Evolutionary conservation across 2,888 invertebrate genomes (phyloP).

Genomic region (Melipona bicolor): DNA sequence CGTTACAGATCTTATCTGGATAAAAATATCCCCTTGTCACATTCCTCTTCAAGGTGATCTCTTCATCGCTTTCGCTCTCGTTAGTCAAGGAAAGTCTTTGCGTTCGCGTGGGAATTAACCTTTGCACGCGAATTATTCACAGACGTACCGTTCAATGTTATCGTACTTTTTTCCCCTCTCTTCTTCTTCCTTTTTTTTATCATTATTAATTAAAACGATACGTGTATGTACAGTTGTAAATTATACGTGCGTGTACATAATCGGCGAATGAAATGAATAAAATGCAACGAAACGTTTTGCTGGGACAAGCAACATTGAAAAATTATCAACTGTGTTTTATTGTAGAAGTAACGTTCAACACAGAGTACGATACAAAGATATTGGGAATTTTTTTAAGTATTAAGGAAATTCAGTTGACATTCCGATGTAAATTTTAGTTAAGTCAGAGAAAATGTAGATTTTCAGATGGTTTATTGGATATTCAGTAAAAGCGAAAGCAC

Average conservation of each 20-base stretch:
- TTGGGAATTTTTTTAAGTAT: background rate
- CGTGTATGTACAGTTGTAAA: constrained; percentile 34
- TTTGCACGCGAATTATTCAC: constrained; percentile 15
- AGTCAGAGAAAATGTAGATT: no score
- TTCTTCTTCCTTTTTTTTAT: background rate
- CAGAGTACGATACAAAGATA: no score
- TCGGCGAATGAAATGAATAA: constrained; percentile 9
- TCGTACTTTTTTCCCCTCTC: background rate
- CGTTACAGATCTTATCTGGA: constrained; percentile 43
- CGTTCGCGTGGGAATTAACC: constrained; percentile 17
- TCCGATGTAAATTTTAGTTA: background rate
- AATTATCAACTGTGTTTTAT: background rate
- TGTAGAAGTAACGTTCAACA: background rate
- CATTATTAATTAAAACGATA: constrained; percentile 9
- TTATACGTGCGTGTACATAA: constrained; percentile 29
- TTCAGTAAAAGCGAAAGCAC: no score
- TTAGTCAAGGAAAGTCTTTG: constrained; percentile 32
- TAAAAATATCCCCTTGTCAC: constrained; percentile 39
- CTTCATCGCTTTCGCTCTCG: constrained; percentile 42
- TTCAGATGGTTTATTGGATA: no score
- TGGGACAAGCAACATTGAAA: background rate
- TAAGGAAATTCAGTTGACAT: background rate
- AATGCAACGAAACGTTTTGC: constrained; percentile 5
- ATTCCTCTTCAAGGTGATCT: constrained; percentile 57
- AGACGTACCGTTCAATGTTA: constrained; percentile 9